Percentiles rank a stretch among this genome's conserved stretches.
These are phyloP conservation scores for Apolygus lucorum DNA, from an alignment of 1,140 invertebrate species.

Conservation along the genomic window DNA sequence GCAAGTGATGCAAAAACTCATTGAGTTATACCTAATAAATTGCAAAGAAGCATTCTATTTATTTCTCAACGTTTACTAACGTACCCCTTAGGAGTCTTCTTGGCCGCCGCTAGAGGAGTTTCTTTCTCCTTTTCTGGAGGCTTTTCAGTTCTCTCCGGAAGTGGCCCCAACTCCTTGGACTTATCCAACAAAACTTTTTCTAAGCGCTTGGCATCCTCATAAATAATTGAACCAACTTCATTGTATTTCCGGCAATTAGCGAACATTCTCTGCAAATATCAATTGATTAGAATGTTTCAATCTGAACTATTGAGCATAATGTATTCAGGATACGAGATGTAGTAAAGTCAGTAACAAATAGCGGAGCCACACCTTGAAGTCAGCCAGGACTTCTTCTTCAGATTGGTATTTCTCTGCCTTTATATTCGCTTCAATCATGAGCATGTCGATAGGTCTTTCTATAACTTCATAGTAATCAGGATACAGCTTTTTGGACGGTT, in stretches of 20 bases:
- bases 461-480: slow-evolving; percentile 95
- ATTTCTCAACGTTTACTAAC: too few relatives aligned
- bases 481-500: slow-evolving; percentile 90
- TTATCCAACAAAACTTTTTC: slow-evolving; percentile 79
- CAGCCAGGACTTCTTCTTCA: slow-evolving; percentile 55
- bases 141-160: slow-evolving; percentile 35
- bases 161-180: slow-evolving; percentile 60
- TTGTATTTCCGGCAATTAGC: slow-evolving; percentile 92
- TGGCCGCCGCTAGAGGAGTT: not conserved
- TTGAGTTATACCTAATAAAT: too few relatives aligned
- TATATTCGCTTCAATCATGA: slow-evolving; percentile 86
- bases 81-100: slow-evolving; percentile 40
- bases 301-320: not conserved
- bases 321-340: not conserved
- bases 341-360: not conserved
- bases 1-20: too few relatives aligned
- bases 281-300: not conserved
- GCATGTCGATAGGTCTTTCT: slow-evolving; percentile 87
- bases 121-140: slow-evolving; percentile 34
- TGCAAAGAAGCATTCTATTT: too few relatives aligned
- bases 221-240: slow-evolving; percentile 89
- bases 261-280: slow-evolving; percentile 78
- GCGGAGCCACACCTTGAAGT: slow-evolving; percentile 58
- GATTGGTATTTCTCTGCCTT: slow-evolving; percentile 57
- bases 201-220: slow-evolving; percentile 83